Evolutionary conservation across 2,113 vertebrate genomes (phyloP), one percentile per base, ranked within the genome.

Genomic region (Guaruba guarouba): DNA sequence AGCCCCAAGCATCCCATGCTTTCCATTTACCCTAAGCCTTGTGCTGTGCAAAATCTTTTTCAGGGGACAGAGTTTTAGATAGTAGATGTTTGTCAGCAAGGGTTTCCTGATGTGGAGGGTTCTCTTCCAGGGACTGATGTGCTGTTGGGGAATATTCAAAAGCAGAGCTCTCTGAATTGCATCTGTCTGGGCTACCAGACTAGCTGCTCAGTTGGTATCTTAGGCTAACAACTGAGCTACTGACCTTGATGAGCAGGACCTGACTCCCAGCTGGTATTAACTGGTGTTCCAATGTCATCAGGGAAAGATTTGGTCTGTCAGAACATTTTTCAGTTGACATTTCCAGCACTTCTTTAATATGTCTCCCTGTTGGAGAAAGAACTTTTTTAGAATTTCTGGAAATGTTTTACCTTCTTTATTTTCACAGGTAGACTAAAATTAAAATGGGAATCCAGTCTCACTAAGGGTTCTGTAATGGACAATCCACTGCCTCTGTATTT

Each of bases 1-100:
- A 49, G 22, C 22, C 22, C 10, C 31, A 20, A 10, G 18, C 3
- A 0, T 37, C 12, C 1, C 13, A 1, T 1, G 1, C 23, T 82
- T 70, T 86, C 46, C 12, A 14, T 83, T 80, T 61, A 43, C 24
- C 7, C 31, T 66, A 6, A 75, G 27, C 13, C n/a, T 57, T 55
- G 52, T 0, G 1, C 13, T 71, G 16, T 25, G 57, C 29, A 43
- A 29, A n/a, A 19, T 12, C 13, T 62, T 35, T 48, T 39, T 28
- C 33, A 33, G 29, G 49, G 23, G 2, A 0, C 24, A 17, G 78
- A 35, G 25, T 59, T 78, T 61, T 44, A 46, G 22, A 3, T 29
- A 13, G 17, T 6, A 52, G 31, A 7, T 4, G 7, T 82, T 61
- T 76, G 48, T 61, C 33, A 73, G 39, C 29, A 43, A 9, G 10